These are phyloP conservation scores for Oxytorus armatus DNA, from an alignment of 2,888 invertebrate species.

Conservation along the genomic window DNA sequence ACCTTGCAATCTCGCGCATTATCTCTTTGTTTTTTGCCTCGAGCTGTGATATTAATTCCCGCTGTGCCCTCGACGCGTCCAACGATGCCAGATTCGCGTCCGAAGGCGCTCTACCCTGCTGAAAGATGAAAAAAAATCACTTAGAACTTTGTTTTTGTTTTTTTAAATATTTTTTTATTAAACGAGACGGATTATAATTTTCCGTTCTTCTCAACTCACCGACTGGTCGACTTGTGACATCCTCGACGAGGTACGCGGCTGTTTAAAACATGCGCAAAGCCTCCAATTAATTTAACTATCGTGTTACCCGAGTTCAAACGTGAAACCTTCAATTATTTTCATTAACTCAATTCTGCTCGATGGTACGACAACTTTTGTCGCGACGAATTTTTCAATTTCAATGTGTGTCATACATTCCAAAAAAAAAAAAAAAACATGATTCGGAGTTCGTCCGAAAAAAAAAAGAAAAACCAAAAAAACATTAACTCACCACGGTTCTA, in stretches of 20 bases:
- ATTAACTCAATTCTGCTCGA: conserved; percentile 25
- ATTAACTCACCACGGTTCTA: conserved; percentile 87
- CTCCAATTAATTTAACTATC: conserved; percentile 55
- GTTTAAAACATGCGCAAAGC: conserved; percentile 56
- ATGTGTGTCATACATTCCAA: too few relatives aligned
- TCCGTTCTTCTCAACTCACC: conserved; percentile 75
- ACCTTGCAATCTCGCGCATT: conserved; percentile 96
- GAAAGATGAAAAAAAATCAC: conserved; percentile 39
- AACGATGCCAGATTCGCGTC: conserved; percentile 90
- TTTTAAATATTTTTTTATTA: conserved; percentile 39
- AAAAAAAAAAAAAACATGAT: too few relatives aligned
- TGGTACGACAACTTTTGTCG: conserved; percentile 30
- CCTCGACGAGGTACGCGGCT: conserved; percentile 82
- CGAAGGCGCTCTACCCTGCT: conserved; percentile 89
- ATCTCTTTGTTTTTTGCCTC: conserved; percentile 98
- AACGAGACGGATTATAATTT: too few relatives aligned
- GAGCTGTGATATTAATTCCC: conserved; percentile 95
- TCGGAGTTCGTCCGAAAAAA: not conserved
- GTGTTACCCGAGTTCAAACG: conserved; percentile 41
- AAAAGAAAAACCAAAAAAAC: not conserved
- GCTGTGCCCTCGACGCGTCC: conserved; percentile 95
- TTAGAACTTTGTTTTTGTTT: not conserved
- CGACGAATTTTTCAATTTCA: not conserved
- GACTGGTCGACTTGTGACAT: conserved; percentile 82
- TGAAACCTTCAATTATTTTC: conserved; percentile 50